Conservation (phyloP, 2,797 vertebrate species). For the Falco berigora region DNA sequence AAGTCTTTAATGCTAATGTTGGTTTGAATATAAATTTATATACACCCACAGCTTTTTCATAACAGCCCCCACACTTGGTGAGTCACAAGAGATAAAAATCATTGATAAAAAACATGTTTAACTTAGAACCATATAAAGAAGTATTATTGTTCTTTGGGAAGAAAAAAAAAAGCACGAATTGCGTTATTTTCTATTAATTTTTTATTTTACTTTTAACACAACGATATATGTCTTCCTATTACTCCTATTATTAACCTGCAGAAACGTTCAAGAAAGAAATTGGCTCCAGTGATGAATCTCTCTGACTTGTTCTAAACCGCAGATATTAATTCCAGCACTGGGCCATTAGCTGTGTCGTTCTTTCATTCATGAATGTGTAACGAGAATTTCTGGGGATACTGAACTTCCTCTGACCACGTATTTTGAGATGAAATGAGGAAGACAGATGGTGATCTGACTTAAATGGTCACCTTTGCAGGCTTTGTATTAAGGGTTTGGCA, state of each 20-base stretch:
- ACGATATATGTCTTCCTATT: neutral
- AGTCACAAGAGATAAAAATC: conserved; percentile 6
- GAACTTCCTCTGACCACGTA: neutral
- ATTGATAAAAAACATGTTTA: neutral
- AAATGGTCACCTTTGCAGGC: neutral
- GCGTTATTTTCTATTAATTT: neutral
- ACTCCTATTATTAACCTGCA: neutral
- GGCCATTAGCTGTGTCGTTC: accelerated
- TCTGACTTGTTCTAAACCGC: neutral
- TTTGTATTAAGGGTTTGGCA: neutral
- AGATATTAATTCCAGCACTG: neutral
- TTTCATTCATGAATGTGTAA: neutral
- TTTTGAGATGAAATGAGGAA: neutral
- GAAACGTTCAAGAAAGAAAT: neutral
- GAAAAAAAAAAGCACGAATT: neutral
- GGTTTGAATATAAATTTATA: conserved; percentile 18
- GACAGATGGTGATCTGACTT: neutral
- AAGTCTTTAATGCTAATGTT: neutral
- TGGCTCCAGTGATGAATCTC: neutral
- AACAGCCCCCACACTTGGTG: neutral
- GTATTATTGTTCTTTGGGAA: neutral
- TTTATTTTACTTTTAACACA: neutral
- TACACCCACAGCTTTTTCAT: neutral
- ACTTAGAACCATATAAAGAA: neutral
- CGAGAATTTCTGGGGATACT: neutral